Base-by-base conservation (phyloP, 92 coral and sea anemone species). In the Palythoa caribaeorum region DNA sequence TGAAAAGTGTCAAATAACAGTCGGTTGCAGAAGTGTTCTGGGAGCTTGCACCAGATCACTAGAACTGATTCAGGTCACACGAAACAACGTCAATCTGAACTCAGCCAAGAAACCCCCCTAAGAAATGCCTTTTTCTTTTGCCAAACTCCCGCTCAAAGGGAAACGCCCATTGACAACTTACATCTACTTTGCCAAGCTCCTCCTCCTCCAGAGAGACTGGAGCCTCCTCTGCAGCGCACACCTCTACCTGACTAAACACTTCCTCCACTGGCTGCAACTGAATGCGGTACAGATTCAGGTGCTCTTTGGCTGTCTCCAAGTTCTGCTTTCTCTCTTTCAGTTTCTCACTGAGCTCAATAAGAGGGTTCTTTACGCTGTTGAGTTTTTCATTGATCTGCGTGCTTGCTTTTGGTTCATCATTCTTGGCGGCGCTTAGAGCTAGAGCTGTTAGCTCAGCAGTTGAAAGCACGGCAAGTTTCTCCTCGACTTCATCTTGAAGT, bases 341-440 rank as follows among this genome's bases (percentile, higher is more conserved):
- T 69, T 96, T 91, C 88, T 97, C 98, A 52, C 88, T 73, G 74
- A 97, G 91, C 35, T 94, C 94, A 20, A 92, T 79, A 76, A 92
- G 91, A 6, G 96, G 98, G 19, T 90, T 91, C 47, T 81, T 86
- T 4, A 87, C 92, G 72, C 89, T 87, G 80, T 72, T 88, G 83
- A 93, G 91, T 47, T 91, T 50, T 79, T 97, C 98, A 86, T 92
- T 92, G 11, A 97, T 88, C 68, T 94, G 94, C 38, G 84, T 77
- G 55, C 92, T 88, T 48, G 95, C 97, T 78, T 95, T 97, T n/a
- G 98, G 98, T 80, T 97, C 99, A 78, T 97, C 98, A 68, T 95
- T 94, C 88, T 94, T 93, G 75, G 91, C 93, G 3, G 94, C 86
- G 44, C 90, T 84, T 65, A 97, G 91, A 79, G 94, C 90, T 8